Evolutionary conservation across 2,113 vertebrate species (phyloP).

Genomic region (Mustela nigripes): DNA sequence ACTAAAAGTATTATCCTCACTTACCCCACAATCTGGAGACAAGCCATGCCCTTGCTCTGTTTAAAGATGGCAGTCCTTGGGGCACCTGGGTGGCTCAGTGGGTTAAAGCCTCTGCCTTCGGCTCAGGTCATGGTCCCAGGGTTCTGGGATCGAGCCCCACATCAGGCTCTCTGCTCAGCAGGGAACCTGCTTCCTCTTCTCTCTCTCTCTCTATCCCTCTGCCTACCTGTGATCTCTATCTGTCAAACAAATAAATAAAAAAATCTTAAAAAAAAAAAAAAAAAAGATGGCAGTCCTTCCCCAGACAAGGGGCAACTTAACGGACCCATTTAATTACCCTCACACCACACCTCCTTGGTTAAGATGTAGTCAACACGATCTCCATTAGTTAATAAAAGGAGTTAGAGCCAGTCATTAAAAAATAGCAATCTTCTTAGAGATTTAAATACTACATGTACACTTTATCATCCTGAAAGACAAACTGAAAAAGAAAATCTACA

Average conservation of each 20-base stretch:
- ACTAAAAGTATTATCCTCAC: slow-evolving; percentile 66
- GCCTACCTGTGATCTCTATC: too few relatives aligned
- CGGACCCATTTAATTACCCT: not conserved
- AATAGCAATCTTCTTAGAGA: slow-evolving; percentile 1
- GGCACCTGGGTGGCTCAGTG: too few relatives aligned
- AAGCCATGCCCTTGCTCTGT: not conserved
- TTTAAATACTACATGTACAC: not conserved
- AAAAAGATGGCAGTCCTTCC: not conserved
- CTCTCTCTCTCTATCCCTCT: too few relatives aligned
- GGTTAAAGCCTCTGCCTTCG: too few relatives aligned
- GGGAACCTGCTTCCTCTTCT: too few relatives aligned
- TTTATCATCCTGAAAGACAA: slow-evolving; percentile 63
- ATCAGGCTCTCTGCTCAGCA: too few relatives aligned
- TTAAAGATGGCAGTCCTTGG: not conserved
- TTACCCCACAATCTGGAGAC: slow-evolving; percentile 64
- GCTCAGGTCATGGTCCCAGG: too few relatives aligned
- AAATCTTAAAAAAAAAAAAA: too few relatives aligned
- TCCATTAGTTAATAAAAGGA: not conserved
- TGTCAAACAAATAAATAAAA: too few relatives aligned
- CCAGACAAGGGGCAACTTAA: not conserved
- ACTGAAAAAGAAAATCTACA: slow-evolving; percentile 6
- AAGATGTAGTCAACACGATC: not conserved
- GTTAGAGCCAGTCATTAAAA: slow-evolving; percentile 26
- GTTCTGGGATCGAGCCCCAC: too few relatives aligned
- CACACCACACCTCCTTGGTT: not conserved